Percentiles rank a stretch among this genome's conserved stretches.
Evolutionary conservation across 2,113 vertebrate genomes (phyloP).

Genomic region (Hippocampus zosterae): DNA sequence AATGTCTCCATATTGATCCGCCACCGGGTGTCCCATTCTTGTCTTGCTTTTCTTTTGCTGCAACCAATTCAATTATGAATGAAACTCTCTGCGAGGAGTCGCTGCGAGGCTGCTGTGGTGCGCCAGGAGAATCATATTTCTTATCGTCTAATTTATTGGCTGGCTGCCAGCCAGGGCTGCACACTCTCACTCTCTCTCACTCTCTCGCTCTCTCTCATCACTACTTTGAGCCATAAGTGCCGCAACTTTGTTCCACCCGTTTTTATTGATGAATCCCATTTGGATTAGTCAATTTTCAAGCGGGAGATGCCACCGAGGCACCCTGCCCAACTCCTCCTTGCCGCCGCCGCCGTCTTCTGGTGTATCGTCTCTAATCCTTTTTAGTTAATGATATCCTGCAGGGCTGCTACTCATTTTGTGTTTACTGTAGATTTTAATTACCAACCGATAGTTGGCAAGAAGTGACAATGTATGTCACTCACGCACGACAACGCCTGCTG

Average conservation of each 20-base stretch:
- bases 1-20: slow-evolving; percentile 60
- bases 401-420: slow-evolving; percentile 73
- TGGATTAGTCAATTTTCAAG: slow-evolving; percentile 78
- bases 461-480: slow-evolving; percentile 6
- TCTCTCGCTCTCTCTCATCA: slow-evolving; percentile 21
- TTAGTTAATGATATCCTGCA: slow-evolving; percentile 79
- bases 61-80: slow-evolving; percentile 72
- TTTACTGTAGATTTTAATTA: slow-evolving; percentile 71
- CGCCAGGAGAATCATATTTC: slow-evolving; percentile 70
- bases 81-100: slow-evolving; percentile 66
- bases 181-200: not conserved
- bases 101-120: slow-evolving; percentile 46
- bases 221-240: slow-evolving; percentile 74
- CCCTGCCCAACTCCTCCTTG: slow-evolving; percentile 29
- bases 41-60: slow-evolving; percentile 52
- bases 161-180: slow-evolving; percentile 59
- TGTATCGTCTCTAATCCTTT: slow-evolving; percentile 75
- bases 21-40: slow-evolving; percentile 62
- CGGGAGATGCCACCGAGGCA: slow-evolving; percentile 66
- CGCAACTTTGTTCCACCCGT: slow-evolving; percentile 75
- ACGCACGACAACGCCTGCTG: not conserved
- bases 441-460: slow-evolving; percentile 43
- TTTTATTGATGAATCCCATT: slow-evolving; percentile 79
- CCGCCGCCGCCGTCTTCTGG: not conserved
- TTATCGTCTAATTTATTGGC: slow-evolving; percentile 73